Evolutionary conservation across 1,140 invertebrate species (phyloP).

Genomic region (Drosophila kikkawai): DNA sequence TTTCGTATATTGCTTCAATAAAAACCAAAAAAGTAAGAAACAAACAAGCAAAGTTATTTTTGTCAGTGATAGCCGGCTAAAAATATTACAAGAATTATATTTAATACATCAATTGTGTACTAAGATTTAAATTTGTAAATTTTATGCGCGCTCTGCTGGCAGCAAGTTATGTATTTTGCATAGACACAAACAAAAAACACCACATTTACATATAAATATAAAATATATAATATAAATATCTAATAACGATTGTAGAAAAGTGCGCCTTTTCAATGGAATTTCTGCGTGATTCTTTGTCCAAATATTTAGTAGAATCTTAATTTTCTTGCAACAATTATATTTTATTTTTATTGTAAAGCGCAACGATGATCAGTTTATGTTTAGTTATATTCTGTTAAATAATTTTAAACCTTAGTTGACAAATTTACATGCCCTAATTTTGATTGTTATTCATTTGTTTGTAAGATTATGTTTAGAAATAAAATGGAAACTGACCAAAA

Average conservation of each 20-base stretch:
- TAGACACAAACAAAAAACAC: conserved; percentile 41
- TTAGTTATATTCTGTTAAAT: conserved; percentile 75
- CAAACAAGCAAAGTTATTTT: conserved; percentile 57
- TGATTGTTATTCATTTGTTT: conserved; percentile 72
- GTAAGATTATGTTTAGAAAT: conserved; percentile 61
- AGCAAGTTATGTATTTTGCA: conserved; percentile 58
- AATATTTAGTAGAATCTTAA: conserved; percentile 62
- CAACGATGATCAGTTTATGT: conserved; percentile 38
- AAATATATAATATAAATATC: conserved; percentile 35
- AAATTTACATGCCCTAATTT: conserved; percentile 36
- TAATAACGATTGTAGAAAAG: conserved; percentile 34
- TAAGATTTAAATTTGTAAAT: conserved; percentile 73
- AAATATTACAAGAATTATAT: conserved; percentile 60
- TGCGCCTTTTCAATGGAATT: conserved; percentile 51
- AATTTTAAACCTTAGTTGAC: conserved; percentile 76
- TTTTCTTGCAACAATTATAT: conserved; percentile 17
- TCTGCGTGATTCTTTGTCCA: conserved; percentile 76
- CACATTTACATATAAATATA: conserved; percentile 44
- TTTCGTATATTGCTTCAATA: conserved; percentile 40
- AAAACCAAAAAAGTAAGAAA: conserved; percentile 27
- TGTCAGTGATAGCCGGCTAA: conserved; percentile 66
- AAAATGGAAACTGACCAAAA: conserved; percentile 56
- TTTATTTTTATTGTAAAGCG: conserved; percentile 34
- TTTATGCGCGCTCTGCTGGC: conserved; percentile 61
- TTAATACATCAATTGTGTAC: conserved; percentile 35